Evolutionary conservation across 2,888 invertebrate genomes (phyloP).

Genomic region (Nebria brevicollis): DNA sequence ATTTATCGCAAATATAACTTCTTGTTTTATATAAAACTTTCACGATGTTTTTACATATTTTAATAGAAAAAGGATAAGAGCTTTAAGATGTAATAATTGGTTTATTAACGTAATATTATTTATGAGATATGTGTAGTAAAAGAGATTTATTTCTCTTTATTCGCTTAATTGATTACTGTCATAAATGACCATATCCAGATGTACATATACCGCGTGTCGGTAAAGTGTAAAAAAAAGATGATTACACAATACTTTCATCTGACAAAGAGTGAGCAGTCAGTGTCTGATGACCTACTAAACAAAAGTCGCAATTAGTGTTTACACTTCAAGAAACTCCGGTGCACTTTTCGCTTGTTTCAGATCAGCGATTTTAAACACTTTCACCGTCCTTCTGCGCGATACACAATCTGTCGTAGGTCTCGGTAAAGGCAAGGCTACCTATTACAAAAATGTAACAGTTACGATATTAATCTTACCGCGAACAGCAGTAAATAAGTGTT

Average conservation of each 20-base stretch:
- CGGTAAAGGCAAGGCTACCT: slow-evolving; percentile 5
- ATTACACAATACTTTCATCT: neutral
- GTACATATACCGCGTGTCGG: neutral
- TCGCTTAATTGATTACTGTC: neutral
- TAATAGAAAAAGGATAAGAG: too few species aligned
- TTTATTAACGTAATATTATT: too few species aligned
- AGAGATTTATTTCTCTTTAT: neutral
- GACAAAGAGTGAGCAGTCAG: neutral
- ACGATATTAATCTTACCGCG: neutral
- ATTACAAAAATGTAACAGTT: neutral
- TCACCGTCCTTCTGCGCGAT: slow-evolving; percentile 3
- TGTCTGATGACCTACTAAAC: slow-evolving; percentile 1
- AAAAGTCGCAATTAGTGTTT: neutral
- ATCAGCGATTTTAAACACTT: neutral
- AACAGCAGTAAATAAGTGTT: too few species aligned
- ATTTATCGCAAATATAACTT: too few species aligned
- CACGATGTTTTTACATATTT: too few species aligned
- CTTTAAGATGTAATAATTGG: too few species aligned
- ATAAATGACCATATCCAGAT: neutral
- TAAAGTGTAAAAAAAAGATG: neutral
- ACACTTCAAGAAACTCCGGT: neutral
- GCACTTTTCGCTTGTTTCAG: neutral
- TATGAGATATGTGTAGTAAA: too few species aligned
- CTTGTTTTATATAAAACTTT: too few species aligned
- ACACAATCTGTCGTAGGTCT: slow-evolving; percentile 11